Base-by-base conservation (phyloP, 2,888 invertebrate genomes). In the Aproaerema taeniolella region DNA sequence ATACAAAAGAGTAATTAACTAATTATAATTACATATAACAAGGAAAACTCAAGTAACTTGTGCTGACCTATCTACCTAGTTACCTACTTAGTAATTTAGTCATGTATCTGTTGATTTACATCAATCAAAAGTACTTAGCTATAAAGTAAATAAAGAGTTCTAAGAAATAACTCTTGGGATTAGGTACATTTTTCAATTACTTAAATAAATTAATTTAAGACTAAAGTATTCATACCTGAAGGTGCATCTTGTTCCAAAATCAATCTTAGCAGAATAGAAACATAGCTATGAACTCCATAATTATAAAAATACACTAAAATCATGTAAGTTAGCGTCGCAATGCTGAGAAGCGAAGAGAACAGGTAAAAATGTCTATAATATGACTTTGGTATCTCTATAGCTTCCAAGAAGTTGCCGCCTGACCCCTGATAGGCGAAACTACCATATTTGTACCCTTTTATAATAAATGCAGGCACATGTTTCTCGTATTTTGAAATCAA, bases 321-420 rank as follows among this genome's bases (percentile, higher is more conserved):
- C 49, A 89, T 69, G 24, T 90, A 72, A n/a, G 71, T 46, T 9
- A 91, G 66, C 11, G 86, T 70, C 1, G 69, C 40, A n/a, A 68
- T 62, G 38, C 91, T 89, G 53, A 90, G 83, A 15, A 90, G 49
- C 1, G 90, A 79, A 0, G 94, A 91, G 59, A 92, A 91, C 4
- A 91, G 62, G 66, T 96, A 96, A 63, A 95, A 95, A 74, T 96
- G 95, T 53, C 82, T 88, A 59, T 95, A 96, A 88, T 91, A 93
- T 31, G 91, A 87, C 73, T 95, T 95, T 0, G 95, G 95, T 31
- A 95, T 86, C 69, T 94, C 92, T 11, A 90, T 70, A 34, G 75
- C 57, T 46, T 75, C 67, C n/a, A 86, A 52, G 45, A 68, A 85
- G 53, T 74, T 70, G 0, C 80, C 85, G 9, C 76, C 80, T 11